Conservation (phyloP, 1,140 invertebrate genomes). For the Zeugodacus cucurbitae region DNA sequence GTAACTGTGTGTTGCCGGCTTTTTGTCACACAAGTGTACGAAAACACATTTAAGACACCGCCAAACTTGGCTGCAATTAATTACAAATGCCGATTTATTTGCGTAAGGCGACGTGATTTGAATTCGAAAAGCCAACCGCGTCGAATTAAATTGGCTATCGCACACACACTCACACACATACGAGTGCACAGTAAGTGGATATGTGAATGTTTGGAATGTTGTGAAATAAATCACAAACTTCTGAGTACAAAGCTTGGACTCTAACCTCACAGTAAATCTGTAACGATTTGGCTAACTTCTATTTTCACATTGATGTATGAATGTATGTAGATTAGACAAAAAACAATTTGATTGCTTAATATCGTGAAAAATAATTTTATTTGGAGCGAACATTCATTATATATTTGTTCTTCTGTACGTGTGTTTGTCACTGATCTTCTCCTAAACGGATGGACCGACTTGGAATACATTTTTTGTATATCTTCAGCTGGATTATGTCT, state of each 20-base stretch:
- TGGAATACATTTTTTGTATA: too few species aligned
- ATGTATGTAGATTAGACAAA: neutral
- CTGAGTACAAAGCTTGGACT: too few species aligned
- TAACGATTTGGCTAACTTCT: too few species aligned
- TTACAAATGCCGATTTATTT: slow-evolving; percentile 23
- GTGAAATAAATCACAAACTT: neutral
- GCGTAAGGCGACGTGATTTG: slow-evolving; percentile 5
- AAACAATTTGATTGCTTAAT: neutral
- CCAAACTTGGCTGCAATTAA: slow-evolving; percentile 27
- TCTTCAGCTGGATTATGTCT: too few species aligned
- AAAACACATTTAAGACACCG: neutral
- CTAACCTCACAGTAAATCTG: too few species aligned
- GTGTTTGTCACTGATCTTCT: too few species aligned
- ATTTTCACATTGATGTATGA: neutral
- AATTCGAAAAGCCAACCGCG: neutral
- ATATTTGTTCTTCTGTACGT: too few species aligned
- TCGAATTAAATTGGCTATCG: neutral
- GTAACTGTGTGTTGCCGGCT: neutral
- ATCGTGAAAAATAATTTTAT: too few species aligned
- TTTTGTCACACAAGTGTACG: neutral
- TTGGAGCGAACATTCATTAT: too few species aligned
- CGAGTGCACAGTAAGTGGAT: neutral
- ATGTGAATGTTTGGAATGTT: neutral
- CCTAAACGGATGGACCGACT: too few species aligned
- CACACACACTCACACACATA: neutral